Evolutionary conservation across 1,140 invertebrate genomes (phyloP).

Genomic region (Listronotus oregonensis): DNA sequence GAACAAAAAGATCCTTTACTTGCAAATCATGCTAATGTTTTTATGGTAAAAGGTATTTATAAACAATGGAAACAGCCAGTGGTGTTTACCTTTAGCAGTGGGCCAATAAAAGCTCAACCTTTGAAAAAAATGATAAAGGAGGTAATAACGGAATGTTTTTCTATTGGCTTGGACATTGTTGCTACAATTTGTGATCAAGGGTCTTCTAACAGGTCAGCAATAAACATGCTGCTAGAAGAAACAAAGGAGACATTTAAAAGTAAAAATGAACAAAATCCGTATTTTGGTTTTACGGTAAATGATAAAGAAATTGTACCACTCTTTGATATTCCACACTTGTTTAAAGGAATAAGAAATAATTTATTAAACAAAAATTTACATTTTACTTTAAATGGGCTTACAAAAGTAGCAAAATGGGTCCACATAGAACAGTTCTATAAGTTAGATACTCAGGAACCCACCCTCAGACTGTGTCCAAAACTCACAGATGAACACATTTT

Average conservation of each 20-base stretch:
- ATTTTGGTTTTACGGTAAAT: constrained; percentile 42
- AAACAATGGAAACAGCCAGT: constrained; percentile 1
- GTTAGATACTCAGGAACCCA: not conserved
- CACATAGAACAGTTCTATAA: constrained; percentile 5
- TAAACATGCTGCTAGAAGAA: constrained; percentile 40
- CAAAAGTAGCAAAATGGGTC: constrained; percentile 30
- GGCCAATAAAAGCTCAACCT: not conserved
- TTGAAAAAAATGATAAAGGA: not conserved
- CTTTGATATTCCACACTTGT: constrained; percentile 50
- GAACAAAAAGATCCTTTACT: not conserved
- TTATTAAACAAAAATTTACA: constrained; percentile 30
- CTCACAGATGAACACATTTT: constrained; percentile 31
- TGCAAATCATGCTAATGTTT: constrained; percentile 6
- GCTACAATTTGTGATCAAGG: constrained; percentile 48
- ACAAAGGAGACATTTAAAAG: constrained; percentile 6
- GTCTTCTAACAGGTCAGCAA: constrained; percentile 39
- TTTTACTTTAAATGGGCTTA: constrained; percentile 12
- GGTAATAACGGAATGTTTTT: not conserved
- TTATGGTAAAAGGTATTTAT: constrained; percentile 6
- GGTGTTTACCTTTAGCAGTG: not conserved
- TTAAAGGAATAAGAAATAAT: constrained; percentile 40
- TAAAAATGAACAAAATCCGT: constrained; percentile 31
- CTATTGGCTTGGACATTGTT: not conserved
- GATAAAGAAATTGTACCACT: constrained; percentile 44
- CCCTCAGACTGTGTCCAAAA: constrained; percentile 14